A percentile compares a stretch with the other conserved stretches of the same genome.
These are phyloP conservation scores for Alloplasta piceator DNA, from an alignment of 2,888 invertebrate genomes.

Conservation along the genomic window DNA sequence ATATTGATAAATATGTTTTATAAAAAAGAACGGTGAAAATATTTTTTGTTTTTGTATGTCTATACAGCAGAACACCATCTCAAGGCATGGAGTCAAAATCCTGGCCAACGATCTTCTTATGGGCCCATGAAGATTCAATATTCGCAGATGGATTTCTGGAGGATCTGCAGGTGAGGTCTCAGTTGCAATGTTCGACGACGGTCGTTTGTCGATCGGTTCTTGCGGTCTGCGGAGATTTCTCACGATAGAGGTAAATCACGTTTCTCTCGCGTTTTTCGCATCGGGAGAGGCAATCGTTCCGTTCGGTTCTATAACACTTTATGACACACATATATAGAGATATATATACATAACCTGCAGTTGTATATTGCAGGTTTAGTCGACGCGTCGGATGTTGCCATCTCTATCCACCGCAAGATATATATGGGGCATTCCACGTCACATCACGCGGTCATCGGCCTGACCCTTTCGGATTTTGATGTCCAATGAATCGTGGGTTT, in stretches of 20 bases:
- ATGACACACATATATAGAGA: constrained; percentile 19
- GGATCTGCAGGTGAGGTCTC: too few relatives aligned
- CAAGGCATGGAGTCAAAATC: too few relatives aligned
- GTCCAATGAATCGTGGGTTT: too few relatives aligned
- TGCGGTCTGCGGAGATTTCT: constrained; percentile 30
- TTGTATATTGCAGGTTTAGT: constrained; percentile 9
- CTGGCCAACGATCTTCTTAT: too few relatives aligned
- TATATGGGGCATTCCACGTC: too few relatives aligned
- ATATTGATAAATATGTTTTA: too few relatives aligned
- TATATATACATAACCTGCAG: background rate
- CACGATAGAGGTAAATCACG: constrained; percentile 29
- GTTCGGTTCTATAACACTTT: constrained; percentile 14
- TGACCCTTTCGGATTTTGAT: too few relatives aligned
- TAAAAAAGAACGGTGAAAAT: too few relatives aligned
- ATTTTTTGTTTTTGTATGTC: too few relatives aligned
- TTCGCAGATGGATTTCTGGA: too few relatives aligned
- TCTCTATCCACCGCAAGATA: constrained; percentile 37
- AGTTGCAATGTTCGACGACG: background rate
- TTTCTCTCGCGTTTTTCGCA: background rate
- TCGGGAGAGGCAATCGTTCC: background rate
- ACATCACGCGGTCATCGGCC: too few relatives aligned
- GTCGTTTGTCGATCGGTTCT: constrained; percentile 35
- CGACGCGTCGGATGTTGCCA: constrained; percentile 16
- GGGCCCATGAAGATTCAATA: background rate
- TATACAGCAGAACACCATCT: too few relatives aligned